Evolutionary conservation across 1,140 invertebrate species (phyloP).

Genomic region (Diuraphis noxia): DNA sequence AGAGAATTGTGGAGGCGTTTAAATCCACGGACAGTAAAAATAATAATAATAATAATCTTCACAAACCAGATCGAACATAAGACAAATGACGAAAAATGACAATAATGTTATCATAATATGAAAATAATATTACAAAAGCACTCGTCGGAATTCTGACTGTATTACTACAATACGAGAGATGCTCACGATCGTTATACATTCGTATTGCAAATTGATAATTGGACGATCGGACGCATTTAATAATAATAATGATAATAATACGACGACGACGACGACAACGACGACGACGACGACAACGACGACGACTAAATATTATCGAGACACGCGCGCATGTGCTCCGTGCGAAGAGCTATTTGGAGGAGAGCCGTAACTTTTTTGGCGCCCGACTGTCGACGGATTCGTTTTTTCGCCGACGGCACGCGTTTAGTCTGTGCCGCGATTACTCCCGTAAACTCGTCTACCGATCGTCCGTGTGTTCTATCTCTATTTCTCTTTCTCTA

Average conservation of each 20-base stretch:
- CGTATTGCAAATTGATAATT: neutral
- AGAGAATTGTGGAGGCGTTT: too few relatives aligned
- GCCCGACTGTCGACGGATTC: constrained; percentile 34
- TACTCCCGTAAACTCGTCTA: constrained; percentile 16
- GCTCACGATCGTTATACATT: neutral
- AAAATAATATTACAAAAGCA: neutral
- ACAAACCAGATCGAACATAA: too few relatives aligned
- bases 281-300: neutral
- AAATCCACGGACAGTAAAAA: too few relatives aligned
- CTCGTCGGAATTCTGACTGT: neutral
- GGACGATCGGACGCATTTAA: neutral
- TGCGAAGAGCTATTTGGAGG: constrained; percentile 7
- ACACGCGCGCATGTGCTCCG: constrained; percentile 31
- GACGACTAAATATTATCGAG: neutral
- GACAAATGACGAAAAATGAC: too few relatives aligned
- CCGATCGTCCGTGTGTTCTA: neutral
- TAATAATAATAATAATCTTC: too few relatives aligned
- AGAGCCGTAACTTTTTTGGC: constrained; percentile 27
- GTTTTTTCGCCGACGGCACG: constrained; percentile 38
- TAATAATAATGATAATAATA: neutral
- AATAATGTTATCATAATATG: too few relatives aligned
- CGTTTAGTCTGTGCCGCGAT: constrained; percentile 41
- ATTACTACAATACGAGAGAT: neutral
- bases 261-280: neutral
- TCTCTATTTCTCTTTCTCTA: neutral